These are phyloP conservation scores for Squalus acanthias DNA, from an alignment of 2,797 vertebrate species.

Conservation along the genomic window DNA sequence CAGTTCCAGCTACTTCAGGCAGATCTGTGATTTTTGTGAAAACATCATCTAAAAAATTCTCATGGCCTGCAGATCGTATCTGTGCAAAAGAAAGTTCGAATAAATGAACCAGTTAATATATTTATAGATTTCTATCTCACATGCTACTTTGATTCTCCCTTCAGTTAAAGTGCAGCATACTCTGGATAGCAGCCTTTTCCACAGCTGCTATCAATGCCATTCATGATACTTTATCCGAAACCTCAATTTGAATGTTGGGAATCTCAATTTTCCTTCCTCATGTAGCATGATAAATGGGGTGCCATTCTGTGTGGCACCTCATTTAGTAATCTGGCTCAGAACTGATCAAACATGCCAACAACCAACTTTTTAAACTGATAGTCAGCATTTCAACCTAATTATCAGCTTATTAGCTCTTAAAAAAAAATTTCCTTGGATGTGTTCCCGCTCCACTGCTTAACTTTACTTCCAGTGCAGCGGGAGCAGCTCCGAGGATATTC, in stretches of 20 bases:
- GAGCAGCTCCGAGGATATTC: neutral
- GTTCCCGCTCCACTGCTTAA: neutral
- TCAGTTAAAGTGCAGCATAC: neutral
- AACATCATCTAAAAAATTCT: slow-evolving; percentile 81
- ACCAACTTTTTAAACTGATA: neutral
- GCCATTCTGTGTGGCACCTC: neutral
- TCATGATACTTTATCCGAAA: neutral
- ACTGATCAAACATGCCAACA: neutral
- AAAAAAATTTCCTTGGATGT: neutral
- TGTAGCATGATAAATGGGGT: neutral
- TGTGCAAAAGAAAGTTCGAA: slow-evolving; percentile 42
- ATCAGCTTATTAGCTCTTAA: neutral
- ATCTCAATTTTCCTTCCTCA: neutral
- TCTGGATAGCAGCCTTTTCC: neutral
- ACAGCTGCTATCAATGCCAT: neutral
- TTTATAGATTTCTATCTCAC: neutral
- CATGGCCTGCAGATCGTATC: slow-evolving; percentile 78
- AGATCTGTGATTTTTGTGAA: slow-evolving; percentile 72
- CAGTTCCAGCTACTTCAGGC: slow-evolving; percentile 68
- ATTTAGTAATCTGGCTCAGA: neutral
- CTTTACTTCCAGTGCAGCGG: neutral
- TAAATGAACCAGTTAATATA: neutral
- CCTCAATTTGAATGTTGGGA: neutral
- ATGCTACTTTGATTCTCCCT: neutral
- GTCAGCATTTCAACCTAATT: neutral